phyloP scores from a whole-genome alignment of 2,113 vertebrate genomes.

The Lontra canadensis region DNA sequence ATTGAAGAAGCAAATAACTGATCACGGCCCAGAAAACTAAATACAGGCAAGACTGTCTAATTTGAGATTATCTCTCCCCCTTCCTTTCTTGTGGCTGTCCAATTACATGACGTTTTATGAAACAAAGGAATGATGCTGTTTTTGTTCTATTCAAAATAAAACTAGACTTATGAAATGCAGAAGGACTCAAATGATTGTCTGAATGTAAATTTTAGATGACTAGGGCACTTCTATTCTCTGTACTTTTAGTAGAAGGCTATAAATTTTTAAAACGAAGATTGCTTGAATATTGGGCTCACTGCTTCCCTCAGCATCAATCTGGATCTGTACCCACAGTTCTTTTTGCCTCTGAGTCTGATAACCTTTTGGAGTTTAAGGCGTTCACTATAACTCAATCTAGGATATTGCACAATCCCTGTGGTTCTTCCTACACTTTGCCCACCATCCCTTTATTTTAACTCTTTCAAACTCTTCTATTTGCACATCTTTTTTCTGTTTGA shows the following conservation, averaged over 20 bases:
- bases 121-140: slow-evolving; percentile 3
- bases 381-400: not conserved
- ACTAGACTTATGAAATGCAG: not conserved
- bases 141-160: slow-evolving; percentile 34
- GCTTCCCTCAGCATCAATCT: not conserved
- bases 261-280: not conserved
- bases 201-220: not conserved
- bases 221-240: not conserved
- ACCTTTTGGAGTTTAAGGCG: not conserved
- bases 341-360: not conserved
- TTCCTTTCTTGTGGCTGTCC: not conserved
- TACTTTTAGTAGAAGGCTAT: not conserved
- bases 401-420: not conserved
- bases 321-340: not conserved
- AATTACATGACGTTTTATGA: not conserved
- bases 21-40: slow-evolving; percentile 45
- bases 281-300: not conserved
- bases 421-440: not conserved
- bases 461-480: not conserved
- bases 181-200: not conserved
- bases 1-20: slow-evolving; percentile 45
- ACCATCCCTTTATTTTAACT: not conserved
- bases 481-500: not conserved
- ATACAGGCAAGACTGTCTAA: not conserved
- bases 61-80: not conserved